Evolutionary conservation across 1,140 invertebrate genomes (phyloP), one percentile per base, ranked within the genome.

Genomic region (Drosophila pandora): DNA sequence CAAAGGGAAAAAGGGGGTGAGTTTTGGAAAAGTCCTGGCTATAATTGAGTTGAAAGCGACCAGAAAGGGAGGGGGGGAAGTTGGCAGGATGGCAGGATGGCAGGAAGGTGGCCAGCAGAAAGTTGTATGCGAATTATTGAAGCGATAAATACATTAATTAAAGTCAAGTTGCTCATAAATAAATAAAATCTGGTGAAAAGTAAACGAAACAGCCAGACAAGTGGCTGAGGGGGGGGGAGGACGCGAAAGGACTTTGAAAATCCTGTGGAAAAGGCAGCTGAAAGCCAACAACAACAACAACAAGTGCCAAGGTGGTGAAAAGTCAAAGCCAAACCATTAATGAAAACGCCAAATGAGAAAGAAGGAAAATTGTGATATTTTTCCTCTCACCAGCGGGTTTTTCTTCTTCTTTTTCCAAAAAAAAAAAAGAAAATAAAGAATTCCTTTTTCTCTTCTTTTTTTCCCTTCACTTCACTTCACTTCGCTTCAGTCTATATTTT

Each of bases 61-160:
- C 17, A 10, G 32, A 12, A 1, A 43, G n/a, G 4, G 3, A 7
- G 21, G 32, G 10, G 10, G 30, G 8, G 30, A 2, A 8, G 9
- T 7, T n/a, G 34, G n/a, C 12, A 39, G 17, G 13, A 10, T 39
- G 22, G 10, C 9, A 32, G 3, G 8, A 22, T 17, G 28, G 6
- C 32, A 34, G 9, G 9, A 34, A 34, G 39, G 47, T 30, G 54
- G 30, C 30, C 52, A 48, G 60, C 58, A 60, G 48, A 75, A 71
- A 75, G 82, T 87, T 78, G 68, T 87, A 63, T 87, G 65, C 77
- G 61, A 87, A 57, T 87, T 83, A 83, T 87, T 88, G 83, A 75
- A 79, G 83, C 83, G 84, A 88, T 87, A 87, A 87, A 89, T 88
- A 87, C 79, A 88, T 87, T 88, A 87, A 87, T 87, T 88, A 88